Percentiles rank a stretch among this genome's conserved stretches.
Conservation (phyloP, 2,797 vertebrate genomes). For the Alca torda region DNA sequence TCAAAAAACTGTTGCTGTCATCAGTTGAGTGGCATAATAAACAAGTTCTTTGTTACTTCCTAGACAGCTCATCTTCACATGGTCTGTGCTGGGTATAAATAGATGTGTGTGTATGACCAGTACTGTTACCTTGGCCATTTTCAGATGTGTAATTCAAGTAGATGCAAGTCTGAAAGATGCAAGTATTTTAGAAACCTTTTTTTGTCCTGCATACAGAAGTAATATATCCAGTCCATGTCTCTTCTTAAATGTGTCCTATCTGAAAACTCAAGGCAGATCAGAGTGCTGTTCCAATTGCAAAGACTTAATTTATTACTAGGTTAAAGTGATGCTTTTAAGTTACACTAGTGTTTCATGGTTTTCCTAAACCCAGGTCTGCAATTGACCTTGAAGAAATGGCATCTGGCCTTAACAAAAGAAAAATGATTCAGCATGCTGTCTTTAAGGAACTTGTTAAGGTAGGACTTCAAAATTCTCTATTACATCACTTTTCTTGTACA, state of each 20-base stretch:
- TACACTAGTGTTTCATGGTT: not conserved
- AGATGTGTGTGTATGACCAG: not conserved
- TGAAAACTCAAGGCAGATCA: not conserved
- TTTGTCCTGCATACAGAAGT: not conserved
- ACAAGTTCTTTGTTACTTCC: not conserved
- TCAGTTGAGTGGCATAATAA: not conserved
- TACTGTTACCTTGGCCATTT: not conserved
- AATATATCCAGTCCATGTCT: not conserved
- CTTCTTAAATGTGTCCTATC: not conserved
- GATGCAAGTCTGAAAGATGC: not conserved
- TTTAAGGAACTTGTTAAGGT: slow-evolving; percentile 99
- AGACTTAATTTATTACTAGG: not conserved
- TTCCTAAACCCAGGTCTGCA: slow-evolving; percentile 82
- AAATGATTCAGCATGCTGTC: slow-evolving; percentile 98
- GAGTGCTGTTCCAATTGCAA: not conserved
- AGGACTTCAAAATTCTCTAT: slow-evolving; percentile 29
- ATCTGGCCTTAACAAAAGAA: slow-evolving; percentile 96
- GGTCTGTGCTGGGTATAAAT: not conserved
- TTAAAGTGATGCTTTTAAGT: not conserved
- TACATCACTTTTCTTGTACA: not conserved
- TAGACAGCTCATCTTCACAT: not conserved
- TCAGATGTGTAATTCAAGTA: not conserved
- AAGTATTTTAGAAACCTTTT: not conserved
- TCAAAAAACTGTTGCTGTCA: not conserved
- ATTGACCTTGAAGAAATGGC: slow-evolving; percentile 99